phyloP scores from a whole-genome alignment of 2,888 invertebrate species.

The Phalera bucephala region DNA sequence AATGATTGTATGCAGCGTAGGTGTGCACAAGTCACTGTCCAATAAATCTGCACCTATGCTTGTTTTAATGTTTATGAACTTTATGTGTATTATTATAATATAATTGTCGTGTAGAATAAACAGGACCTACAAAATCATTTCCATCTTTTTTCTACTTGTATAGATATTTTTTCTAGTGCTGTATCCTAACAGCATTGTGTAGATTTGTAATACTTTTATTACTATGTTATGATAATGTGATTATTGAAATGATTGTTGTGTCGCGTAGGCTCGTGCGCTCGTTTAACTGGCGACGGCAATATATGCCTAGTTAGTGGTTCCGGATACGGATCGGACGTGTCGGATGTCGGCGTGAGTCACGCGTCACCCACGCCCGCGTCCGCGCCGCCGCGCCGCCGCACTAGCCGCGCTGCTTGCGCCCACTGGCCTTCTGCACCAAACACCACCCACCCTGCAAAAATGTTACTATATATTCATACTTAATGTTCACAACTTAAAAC shows the following conservation, averaged over 20 bases:
- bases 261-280: constrained; percentile 63
- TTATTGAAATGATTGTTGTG: constrained; percentile 59
- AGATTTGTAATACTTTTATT: no score
- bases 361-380: constrained; percentile 73
- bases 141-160: no score
- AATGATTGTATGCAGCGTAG: constrained; percentile 62
- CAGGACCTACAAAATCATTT: no score
- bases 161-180: no score
- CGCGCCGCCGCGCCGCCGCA: constrained; percentile 32
- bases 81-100: no score
- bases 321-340: constrained; percentile 83
- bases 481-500: no score
- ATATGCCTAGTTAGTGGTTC: constrained; percentile 78
- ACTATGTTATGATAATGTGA: constrained; percentile 36
- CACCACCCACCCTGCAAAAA: constrained; percentile 1
- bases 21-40: constrained; percentile 55
- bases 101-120: no score
- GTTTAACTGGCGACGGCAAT: constrained; percentile 62
- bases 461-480: not conserved
- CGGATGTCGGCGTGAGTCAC: constrained; percentile 83
- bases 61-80: constrained; percentile 7
- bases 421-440: not conserved
- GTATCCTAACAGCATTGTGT: no score
- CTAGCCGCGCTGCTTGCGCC: constrained; percentile 26
- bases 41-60: constrained; percentile 44